A percentile compares a stretch with the other conserved stretches of the same genome.
Conservation (phyloP, 2,888 invertebrate genomes). For the Dusona sp. region DNA sequence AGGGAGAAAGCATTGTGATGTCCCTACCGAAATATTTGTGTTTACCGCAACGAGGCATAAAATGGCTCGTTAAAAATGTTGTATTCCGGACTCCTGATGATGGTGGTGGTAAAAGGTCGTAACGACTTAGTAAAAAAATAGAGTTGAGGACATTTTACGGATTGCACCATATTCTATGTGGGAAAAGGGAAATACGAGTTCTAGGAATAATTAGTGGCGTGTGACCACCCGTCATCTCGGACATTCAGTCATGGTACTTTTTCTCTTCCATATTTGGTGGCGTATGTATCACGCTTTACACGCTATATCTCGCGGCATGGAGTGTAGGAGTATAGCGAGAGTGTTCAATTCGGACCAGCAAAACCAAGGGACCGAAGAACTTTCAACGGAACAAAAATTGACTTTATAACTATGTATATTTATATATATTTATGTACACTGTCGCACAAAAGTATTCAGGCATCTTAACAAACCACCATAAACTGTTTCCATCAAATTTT, state of each 20-base stretch:
- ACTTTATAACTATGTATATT: not conserved
- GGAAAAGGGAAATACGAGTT: not conserved
- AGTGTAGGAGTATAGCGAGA: conserved; percentile 19
- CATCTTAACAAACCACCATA: not conserved
- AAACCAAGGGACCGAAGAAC: not conserved
- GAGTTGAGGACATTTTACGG: not conserved
- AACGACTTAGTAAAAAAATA: not conserved
- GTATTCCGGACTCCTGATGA: not conserved
- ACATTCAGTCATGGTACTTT: not conserved
- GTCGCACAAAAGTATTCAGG: not conserved
- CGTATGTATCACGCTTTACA: not conserved
- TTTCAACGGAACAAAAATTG: conserved; percentile 10
- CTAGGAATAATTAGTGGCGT: conserved; percentile 77
- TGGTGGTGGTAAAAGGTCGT: too few relatives aligned
- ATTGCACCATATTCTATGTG: not conserved
- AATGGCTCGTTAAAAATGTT: not conserved
- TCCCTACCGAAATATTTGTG: not conserved
- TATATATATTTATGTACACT: not conserved
- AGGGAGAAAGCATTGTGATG: not conserved
- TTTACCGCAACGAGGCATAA: not conserved
- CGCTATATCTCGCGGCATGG: not conserved
- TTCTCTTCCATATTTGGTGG: conserved; percentile 2
- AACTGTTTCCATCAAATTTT: not conserved
- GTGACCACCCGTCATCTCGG: conserved; percentile 70
- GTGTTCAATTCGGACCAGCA: conserved; percentile 3